Conservation (phyloP, 2,113 vertebrate genomes). For the Harpagus bidentatus region DNA sequence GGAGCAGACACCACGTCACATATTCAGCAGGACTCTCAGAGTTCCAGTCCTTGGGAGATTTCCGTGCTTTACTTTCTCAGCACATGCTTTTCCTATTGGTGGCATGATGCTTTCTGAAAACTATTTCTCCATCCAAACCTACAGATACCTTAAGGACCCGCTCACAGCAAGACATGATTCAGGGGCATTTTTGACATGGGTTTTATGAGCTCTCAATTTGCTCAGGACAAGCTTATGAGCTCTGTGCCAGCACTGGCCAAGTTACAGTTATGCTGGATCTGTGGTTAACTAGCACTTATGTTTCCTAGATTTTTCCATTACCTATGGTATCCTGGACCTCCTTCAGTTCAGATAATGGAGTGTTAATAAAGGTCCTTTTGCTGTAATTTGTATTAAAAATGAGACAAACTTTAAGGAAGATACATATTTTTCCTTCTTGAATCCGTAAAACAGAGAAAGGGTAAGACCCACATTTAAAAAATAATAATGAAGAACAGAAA, state of each 20-base stretch:
- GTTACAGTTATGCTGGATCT: not conserved
- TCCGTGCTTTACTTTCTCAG: not conserved
- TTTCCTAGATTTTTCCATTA: constrained; percentile 12
- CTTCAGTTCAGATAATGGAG: not conserved
- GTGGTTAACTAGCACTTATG: not conserved
- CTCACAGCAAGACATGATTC: not conserved
- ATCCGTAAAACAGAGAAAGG: not conserved
- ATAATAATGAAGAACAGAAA: not conserved
- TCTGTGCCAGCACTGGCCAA: not conserved
- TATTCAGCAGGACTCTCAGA: not conserved
- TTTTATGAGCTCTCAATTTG: not conserved
- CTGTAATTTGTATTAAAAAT: not conserved
- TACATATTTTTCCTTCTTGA: not conserved
- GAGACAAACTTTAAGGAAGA: not conserved
- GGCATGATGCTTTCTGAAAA: not conserved
- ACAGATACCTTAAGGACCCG: not conserved
- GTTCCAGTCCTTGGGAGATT: not conserved
- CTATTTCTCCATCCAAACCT: not conserved
- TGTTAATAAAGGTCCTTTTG: not conserved
- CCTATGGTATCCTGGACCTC: not conserved
- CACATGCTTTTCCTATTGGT: not conserved
- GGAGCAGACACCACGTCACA: not conserved
- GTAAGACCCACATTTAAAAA: not conserved
- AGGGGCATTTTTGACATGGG: not conserved
- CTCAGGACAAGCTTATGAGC: not conserved